Evolutionary conservation across 2,113 vertebrate species (phyloP).

Genomic region (Psittacara wagleri): DNA sequence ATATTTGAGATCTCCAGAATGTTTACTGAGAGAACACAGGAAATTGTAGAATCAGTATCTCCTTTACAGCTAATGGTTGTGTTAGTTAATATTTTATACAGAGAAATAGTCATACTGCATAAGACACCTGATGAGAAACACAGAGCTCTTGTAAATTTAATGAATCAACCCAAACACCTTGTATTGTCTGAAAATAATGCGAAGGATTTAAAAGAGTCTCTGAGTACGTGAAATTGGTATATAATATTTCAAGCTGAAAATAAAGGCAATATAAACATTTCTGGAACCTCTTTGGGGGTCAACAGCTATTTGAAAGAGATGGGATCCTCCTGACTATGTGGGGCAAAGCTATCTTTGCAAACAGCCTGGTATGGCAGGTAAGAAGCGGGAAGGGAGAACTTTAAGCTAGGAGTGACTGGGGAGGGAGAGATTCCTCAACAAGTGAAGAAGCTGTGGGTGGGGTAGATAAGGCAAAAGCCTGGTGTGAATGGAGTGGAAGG

Average conservation of each 20-base stretch:
- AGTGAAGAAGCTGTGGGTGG: not conserved
- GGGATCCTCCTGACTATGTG: not conserved
- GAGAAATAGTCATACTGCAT: not conserved
- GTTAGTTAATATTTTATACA: constrained; percentile 32
- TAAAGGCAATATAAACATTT: not conserved
- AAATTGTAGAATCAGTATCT: constrained; percentile 17
- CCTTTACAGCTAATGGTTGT: not conserved
- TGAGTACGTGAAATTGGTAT: not conserved
- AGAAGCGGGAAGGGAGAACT: not conserved
- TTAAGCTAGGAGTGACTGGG: not conserved
- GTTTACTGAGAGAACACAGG: not conserved
- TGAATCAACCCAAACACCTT: not conserved
- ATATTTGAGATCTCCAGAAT: not conserved
- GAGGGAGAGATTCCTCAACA: not conserved
- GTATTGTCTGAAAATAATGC: not conserved
- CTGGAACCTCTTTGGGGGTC: not conserved
- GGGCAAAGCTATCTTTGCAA: not conserved
- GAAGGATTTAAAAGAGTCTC: not conserved
- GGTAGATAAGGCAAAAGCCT: not conserved
- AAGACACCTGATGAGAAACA: not conserved
- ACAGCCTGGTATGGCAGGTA: not conserved
- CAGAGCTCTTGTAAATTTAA: not conserved
- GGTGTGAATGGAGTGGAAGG: not conserved
- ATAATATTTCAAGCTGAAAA: not conserved
- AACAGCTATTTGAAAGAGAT: not conserved